Evolutionary conservation across 1,140 invertebrate species (phyloP).

Genomic region (Oppia nitens): DNA sequence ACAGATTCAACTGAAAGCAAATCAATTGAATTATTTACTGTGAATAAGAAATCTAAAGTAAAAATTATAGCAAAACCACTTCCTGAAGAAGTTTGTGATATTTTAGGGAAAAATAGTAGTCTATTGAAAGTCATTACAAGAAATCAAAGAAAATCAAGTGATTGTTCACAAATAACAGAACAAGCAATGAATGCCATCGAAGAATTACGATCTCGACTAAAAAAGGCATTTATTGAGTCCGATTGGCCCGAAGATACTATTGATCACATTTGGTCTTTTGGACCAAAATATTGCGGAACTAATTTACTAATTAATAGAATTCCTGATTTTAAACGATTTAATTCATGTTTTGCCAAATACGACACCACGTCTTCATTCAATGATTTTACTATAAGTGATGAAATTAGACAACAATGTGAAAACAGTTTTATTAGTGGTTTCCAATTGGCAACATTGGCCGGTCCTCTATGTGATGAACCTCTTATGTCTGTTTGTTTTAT

Average conservation of each 20-base stretch:
- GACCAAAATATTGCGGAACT: constrained; percentile 67
- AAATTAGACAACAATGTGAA: constrained; percentile 34
- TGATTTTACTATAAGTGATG: constrained; percentile 3
- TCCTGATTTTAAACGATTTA: constrained; percentile 16
- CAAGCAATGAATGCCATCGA: constrained; percentile 27
- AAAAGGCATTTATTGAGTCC: constrained; percentile 39
- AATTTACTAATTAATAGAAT: constrained; percentile 70
- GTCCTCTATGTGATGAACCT: constrained; percentile 85
- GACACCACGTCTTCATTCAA: constrained; percentile 23
- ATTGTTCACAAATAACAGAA: constrained; percentile 3
- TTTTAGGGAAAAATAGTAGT: constrained; percentile 44
- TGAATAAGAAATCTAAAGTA: constrained; percentile 52
- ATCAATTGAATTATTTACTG: constrained; percentile 41
- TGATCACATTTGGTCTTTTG: constrained; percentile 72
- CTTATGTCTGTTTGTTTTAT: constrained; percentile 85
- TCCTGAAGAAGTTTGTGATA: constrained; percentile 47
- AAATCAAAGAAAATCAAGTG: constrained; percentile 22
- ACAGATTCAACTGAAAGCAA: background rate
- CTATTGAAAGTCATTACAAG: constrained; percentile 39
- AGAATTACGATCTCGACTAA: constrained; percentile 44
- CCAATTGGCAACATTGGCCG: constrained; percentile 69
- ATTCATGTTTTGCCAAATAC: background rate
- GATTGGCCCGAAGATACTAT: constrained; percentile 40
- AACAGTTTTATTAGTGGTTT: constrained; percentile 82
- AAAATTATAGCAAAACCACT: constrained; percentile 61